phyloP scores from a whole-genome alignment of 2,888 invertebrate genomes.

The Cephonodes hylas region DNA sequence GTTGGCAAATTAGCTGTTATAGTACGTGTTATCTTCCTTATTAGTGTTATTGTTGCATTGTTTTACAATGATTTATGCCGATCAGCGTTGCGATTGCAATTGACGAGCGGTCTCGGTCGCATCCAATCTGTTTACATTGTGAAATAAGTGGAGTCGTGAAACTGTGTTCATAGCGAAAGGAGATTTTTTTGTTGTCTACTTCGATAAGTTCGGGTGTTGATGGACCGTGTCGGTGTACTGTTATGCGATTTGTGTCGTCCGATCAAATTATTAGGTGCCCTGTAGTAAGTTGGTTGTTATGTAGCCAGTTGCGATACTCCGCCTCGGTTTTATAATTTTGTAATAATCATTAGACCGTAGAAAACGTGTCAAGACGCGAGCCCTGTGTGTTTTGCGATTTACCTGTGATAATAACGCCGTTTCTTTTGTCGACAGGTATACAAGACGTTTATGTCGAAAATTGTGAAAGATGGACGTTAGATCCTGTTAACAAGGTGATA shows the following conservation, averaged over 20 bases:
- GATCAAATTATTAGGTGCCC: slow-evolving; percentile 25
- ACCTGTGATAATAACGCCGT: slow-evolving; percentile 21
- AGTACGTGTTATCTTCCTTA: slow-evolving; percentile 66
- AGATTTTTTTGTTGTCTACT: slow-evolving; percentile 57
- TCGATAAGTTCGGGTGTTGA: slow-evolving; percentile 50
- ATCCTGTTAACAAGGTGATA: slow-evolving; percentile 41
- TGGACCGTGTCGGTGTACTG: slow-evolving; percentile 57
- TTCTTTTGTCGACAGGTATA: slow-evolving; percentile 33
- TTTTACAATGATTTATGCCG: slow-evolving; percentile 14
- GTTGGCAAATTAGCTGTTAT: slow-evolving; percentile 73
- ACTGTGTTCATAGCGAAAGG: slow-evolving; percentile 61
- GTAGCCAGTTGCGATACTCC: slow-evolving; percentile 47
- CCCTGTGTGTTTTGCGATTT: slow-evolving; percentile 30
- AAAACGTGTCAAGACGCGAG: slow-evolving; percentile 73
- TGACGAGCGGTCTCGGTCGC: slow-evolving; percentile 41
- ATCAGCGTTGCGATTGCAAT: slow-evolving; percentile 27
- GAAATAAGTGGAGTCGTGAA: slow-evolving; percentile 57
- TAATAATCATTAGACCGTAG: slow-evolving; percentile 76
- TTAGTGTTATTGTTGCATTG: slow-evolving; percentile 40
- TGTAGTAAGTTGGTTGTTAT: slow-evolving; percentile 10
- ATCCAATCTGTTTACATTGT: slow-evolving; percentile 73
- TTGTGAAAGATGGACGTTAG: slow-evolving; percentile 45
- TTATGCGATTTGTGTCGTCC: slow-evolving; percentile 46
- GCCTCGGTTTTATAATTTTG: slow-evolving; percentile 62
- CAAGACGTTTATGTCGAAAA: slow-evolving; percentile 28